Conservation (phyloP, 2,888 invertebrate genomes). For the Cephalotes varians region DNA sequence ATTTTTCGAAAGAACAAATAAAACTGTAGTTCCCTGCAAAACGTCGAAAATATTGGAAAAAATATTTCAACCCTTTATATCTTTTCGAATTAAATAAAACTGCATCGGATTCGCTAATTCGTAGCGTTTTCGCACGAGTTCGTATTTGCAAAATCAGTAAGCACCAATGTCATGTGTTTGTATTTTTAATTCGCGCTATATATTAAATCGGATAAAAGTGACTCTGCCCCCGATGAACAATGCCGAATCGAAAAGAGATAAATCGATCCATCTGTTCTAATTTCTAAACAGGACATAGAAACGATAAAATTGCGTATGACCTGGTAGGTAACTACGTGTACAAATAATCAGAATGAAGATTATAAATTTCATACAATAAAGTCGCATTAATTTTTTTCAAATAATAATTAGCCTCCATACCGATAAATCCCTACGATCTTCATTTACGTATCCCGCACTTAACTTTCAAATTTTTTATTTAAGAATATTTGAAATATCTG, state of each 20-base stretch:
- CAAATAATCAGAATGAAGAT: slow-evolving; percentile 18
- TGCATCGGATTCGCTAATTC: slow-evolving; percentile 33
- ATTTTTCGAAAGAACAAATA: slow-evolving; percentile 15
- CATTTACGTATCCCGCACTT: background rate
- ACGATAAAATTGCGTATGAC: background rate
- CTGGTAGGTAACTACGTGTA: background rate
- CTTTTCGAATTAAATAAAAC: slow-evolving; percentile 46
- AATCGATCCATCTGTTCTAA: slow-evolving; percentile 20
- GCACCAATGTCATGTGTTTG: slow-evolving; percentile 41
- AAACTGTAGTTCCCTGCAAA: background rate
- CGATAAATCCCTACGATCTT: background rate
- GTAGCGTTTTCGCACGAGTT: slow-evolving; percentile 29
- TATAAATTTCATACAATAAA: background rate
- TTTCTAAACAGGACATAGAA: slow-evolving; percentile 4
- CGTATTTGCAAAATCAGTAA: slow-evolving; percentile 41
- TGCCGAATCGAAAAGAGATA: slow-evolving; percentile 10
- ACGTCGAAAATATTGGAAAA: slow-evolving; percentile 47
- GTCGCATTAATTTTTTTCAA: background rate
- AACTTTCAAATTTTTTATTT: background rate
- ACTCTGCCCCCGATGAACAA: background rate
- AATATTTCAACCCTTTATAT: slow-evolving; percentile 41
- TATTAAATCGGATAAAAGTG: slow-evolving; percentile 32
- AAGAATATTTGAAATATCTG: background rate
- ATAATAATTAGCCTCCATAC: background rate
- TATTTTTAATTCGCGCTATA: slow-evolving; percentile 31